Evolutionary conservation across 2,888 invertebrate genomes (phyloP).

Genomic region (Poecilobothrus nobilitatus): DNA sequence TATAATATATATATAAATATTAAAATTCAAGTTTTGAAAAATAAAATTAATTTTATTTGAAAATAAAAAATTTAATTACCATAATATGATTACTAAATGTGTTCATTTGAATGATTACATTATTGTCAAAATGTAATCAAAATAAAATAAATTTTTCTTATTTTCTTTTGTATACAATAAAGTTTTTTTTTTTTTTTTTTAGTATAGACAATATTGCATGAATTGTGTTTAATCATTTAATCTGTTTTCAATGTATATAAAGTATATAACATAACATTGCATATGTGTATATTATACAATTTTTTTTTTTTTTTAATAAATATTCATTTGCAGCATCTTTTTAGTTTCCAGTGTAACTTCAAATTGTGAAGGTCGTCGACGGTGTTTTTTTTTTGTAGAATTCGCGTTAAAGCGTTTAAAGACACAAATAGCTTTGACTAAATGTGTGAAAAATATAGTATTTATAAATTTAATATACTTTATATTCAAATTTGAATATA

Average conservation of each 20-base stretch:
- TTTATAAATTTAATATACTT: neutral
- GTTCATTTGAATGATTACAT: too few species aligned
- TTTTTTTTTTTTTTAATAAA: neutral
- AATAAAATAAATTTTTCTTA: too few species aligned
- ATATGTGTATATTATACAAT: neutral
- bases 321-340: constrained; percentile 6
- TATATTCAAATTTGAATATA: too few species aligned
- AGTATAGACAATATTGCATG: constrained; percentile 4
- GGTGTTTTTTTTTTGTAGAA: neutral
- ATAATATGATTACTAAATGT: too few species aligned
- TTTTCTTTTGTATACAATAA: too few species aligned
- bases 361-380: constrained; percentile 6
- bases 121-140: too few species aligned
- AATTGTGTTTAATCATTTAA: neutral
- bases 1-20: too few species aligned
- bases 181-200: too few species aligned
- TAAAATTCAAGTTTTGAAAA: too few species aligned
- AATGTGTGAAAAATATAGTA: neutral
- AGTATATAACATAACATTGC: neutral
- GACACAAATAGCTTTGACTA: neutral
- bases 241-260: neutral
- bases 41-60: too few species aligned
- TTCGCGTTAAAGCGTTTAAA: neutral
- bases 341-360: constrained; percentile 4
- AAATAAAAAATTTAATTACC: too few species aligned